Evolutionary conservation across 2,797 vertebrate species (phyloP), one percentile per base, ranked within the genome.

Genomic region (Lutjanus argentimaculatus): DNA sequence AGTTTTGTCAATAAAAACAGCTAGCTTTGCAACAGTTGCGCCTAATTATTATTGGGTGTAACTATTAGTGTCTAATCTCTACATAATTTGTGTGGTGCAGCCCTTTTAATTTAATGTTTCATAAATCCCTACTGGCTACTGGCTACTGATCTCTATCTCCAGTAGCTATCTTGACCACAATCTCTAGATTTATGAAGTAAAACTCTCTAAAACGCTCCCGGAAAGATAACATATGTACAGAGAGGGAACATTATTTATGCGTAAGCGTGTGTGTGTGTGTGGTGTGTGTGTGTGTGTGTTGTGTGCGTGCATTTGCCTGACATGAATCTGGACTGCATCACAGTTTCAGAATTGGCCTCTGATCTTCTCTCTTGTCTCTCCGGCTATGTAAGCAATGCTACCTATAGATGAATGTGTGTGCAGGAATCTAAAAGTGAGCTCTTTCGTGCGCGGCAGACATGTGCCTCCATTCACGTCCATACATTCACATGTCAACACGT

Each of bases 401-500:
- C 65, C 66, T 15, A 21, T 7, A 63, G 52, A 84, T 43, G 68
- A 70, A 63, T 61, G 63, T 69, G 53, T 42, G 16, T 52, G 48
- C 30, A 36, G 30, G 30, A 7, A 12, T 45, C 7, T 36, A 25
- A 53, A 30, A 52, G 14, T 7, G 14, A 19, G 40, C 45, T 61
- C 65, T 73, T 69, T 72, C 61, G 58, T 62, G 66, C 42, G 2
- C 4, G 7, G 19, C 62, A 66, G 65, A 82, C 64, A 43, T n/a
- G 75, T n/a, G 71, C 17, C 74, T 79, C 56, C 69, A 22, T 67
- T 83, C 74, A 59, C 17, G n/a, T 70, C 66, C 21, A 5, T 40
- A 59, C 73, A 75, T 87, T 90, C 83, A 84, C 83, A 85, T 83
- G 88, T 93, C 91, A 93, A 79, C 88, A 77, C 42, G 15, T 86